Evolutionary conservation across 1,140 invertebrate genomes (phyloP), one percentile per base, ranked within the genome.

Genomic region (Patella vulgata): DNA sequence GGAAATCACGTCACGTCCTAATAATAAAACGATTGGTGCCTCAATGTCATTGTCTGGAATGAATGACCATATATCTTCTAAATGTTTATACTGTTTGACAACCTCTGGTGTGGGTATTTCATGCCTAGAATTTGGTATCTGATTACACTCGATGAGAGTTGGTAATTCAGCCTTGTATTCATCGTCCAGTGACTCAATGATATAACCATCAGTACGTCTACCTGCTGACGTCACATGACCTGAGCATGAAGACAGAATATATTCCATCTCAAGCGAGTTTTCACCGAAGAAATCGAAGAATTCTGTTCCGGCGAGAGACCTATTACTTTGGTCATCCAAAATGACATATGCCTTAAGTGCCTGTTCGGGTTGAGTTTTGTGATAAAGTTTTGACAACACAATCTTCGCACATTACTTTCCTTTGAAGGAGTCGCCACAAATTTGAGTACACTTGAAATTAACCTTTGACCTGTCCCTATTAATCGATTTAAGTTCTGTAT

Each of bases 1-100:
- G 14, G n/a, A 50, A 31, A 57, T 11, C 17, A 71, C 12, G 48
- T 74, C 69, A 21, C 65, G 42, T 28, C 63, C 66, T 36, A 69
- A 57, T 0, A 74, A 28, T 1, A 71, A 42, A 23, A 42, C 39
- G 9, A 74, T 74, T 0, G 48, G 36, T n/a, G 28, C 39, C 9
- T 48, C 27, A 3, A 56, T 3, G 21, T 66, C 52, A 8, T 66
- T 3, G 23, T n/a, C 40, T n/a, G 65, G 63, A 23, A 71, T 66
- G 2, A 33, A 4, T 14, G 11, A 0, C 4, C 56, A 25, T 17
- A 64, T 39, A 9, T 39, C 25, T 5, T 30, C 25, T 2, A 71
- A 39, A 43, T 70, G 68, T 17, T 17, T 6, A 23, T 62, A 33
- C 17, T 63, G 43, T 14, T 23, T 55, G 23, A 52, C 56, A 28